phyloP scores from a whole-genome alignment of 2,113 vertebrate genomes.

The Dromaius novaehollandiae region DNA sequence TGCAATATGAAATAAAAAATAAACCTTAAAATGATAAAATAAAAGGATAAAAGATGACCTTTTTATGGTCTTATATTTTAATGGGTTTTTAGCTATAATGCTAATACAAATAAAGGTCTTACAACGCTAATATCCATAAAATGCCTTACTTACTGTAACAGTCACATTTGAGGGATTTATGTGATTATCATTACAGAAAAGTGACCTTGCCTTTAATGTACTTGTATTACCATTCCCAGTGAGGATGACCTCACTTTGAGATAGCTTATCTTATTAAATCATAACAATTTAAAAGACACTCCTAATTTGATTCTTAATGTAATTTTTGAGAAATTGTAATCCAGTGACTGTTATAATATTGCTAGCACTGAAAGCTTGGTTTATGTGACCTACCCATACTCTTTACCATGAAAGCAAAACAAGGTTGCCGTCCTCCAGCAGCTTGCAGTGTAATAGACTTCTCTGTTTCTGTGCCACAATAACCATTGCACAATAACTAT shows the following conservation, averaged over 20 bases:
- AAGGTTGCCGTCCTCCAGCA: not conserved
- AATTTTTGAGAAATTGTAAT: conserved; percentile 23
- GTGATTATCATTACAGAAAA: conserved; percentile 21
- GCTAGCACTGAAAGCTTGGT: not conserved
- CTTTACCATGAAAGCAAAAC: not conserved
- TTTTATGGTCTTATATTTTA: not conserved
- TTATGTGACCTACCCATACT: not conserved
- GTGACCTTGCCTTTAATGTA: conserved; percentile 32
- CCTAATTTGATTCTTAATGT: conserved; percentile 31
- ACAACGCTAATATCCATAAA: not conserved
- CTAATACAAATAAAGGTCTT: conserved; percentile 34
- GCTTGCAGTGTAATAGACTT: not conserved
- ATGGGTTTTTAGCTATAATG: conserved; percentile 6
- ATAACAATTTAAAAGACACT: not conserved
- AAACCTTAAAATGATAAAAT: not conserved
- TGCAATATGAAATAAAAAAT: not conserved
- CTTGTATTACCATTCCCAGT: not conserved
- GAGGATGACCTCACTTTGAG: conserved; percentile 26
- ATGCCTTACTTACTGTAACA: not conserved
- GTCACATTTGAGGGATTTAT: conserved; percentile 37
- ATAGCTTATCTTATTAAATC: conserved; percentile 26
- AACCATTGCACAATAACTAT: not conserved
- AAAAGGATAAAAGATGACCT: not conserved
- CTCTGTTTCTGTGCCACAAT: not conserved
- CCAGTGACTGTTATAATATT: not conserved